phyloP scores from a whole-genome alignment of 2,113 vertebrate species.

The Zapornia atra region DNA sequence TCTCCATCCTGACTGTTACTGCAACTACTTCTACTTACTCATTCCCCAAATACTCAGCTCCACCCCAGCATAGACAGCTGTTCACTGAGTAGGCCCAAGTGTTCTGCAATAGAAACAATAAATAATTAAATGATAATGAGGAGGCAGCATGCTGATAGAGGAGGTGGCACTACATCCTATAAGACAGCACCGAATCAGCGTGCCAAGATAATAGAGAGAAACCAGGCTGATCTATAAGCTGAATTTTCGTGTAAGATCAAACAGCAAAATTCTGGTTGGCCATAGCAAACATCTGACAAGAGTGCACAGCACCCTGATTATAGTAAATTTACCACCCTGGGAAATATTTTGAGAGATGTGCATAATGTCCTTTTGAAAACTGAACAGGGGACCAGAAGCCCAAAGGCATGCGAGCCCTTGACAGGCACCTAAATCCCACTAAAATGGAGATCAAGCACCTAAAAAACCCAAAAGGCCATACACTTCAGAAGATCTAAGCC shows the following conservation, averaged over 20 bases:
- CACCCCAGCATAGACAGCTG: constrained; percentile 64
- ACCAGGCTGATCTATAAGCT: constrained; percentile 2
- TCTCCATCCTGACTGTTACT: constrained; percentile 8
- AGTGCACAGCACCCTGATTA: not conserved
- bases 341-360: not conserved
- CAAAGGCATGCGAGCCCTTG: constrained; percentile 31
- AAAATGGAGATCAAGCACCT: constrained; percentile 50
- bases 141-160: constrained; percentile 55
- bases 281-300: not conserved
- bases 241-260: constrained; percentile 15
- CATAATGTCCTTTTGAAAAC: constrained; percentile 5
- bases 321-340: not conserved
- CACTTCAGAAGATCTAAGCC: constrained; percentile 50
- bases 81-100: constrained; percentile 58
- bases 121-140: constrained; percentile 69
- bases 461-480: not conserved
- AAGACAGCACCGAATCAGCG: constrained; percentile 31
- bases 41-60: constrained; percentile 54
- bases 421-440: constrained; percentile 45
- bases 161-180: constrained; percentile 65
- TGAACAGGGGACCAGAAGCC: not conserved
- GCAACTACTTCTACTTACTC: constrained; percentile 45
- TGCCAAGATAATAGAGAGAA: constrained; percentile 50
- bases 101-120: constrained; percentile 66
- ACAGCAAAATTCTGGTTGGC: constrained; percentile 2